These are phyloP conservation scores for Mercenaria mercenaria DNA, from an alignment of 1,140 invertebrate genomes.

Conservation along the genomic window DNA sequence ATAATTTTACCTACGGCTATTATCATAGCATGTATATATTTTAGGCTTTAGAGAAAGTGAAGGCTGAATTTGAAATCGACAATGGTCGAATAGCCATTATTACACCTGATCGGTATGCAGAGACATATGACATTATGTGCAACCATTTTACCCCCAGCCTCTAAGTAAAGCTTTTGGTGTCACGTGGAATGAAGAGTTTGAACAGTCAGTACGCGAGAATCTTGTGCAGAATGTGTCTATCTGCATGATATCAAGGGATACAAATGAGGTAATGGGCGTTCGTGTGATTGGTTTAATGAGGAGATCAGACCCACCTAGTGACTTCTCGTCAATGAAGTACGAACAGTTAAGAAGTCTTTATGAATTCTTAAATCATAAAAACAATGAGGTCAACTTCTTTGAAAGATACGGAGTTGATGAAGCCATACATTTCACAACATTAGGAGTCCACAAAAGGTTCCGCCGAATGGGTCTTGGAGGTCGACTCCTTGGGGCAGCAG, in stretches of 20 bases:
- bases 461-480: constrained; percentile 43
- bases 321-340: constrained; percentile 15
- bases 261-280: constrained; percentile 28
- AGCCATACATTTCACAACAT: constrained; percentile 44
- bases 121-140: constrained; percentile 39
- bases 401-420: constrained; percentile 44
- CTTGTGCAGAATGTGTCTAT: constrained; percentile 11
- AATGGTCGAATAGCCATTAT: constrained; percentile 32
- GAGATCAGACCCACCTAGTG: not conserved
- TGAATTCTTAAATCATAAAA: constrained; percentile 5
- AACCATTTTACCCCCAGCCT: no score
- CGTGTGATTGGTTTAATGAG: constrained; percentile 17
- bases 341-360: not conserved
- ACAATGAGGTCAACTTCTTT: constrained; percentile 35
- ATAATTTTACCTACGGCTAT: no score
- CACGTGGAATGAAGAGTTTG: not conserved
- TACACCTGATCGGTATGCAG: constrained; percentile 41
- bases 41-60: constrained; percentile 38
- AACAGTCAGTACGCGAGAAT: not conserved
- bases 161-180: constrained; percentile 40
- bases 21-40: not conserved
- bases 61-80: constrained; percentile 34
- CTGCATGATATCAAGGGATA: no score
- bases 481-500: constrained; percentile 18
- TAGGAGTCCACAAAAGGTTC: constrained; percentile 46